Base-by-base conservation (phyloP, 2,888 invertebrate genomes). In the Siphlonurus alternatus region DNA sequence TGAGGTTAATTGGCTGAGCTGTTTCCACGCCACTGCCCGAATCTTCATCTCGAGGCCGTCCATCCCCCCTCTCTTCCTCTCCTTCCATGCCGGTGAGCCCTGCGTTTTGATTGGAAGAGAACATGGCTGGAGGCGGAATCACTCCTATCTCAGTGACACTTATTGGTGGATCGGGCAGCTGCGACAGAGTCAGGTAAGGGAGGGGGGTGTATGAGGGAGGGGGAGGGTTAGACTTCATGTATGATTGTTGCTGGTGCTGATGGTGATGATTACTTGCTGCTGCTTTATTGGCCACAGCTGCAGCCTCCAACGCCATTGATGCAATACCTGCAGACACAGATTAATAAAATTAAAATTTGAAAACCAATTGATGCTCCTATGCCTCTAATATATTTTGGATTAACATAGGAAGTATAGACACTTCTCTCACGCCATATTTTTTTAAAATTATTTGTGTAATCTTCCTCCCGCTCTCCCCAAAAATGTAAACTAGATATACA, bases 51-150 rank as follows among this genome's bases (percentile, higher is more conserved):
- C 38, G 5, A 38, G 38, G 38, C 15, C 38, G 5, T 10, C 15
- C 15, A 38, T 38, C 38, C 15, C 15, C 38, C 15, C 38, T 38
- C 7, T 38, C 38, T 10, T 38, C 38, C 15, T 38, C 38, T 10
- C 38, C 56, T n/a, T 56, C 56, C 7, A 22, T 20, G 56, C n/a
- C 20, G n/a, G 56, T n/a, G 5, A 38, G 38, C n/a, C 22, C 56
- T 22, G n/a, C 19, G 20, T 56, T 22, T 7, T 22, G n/a, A 20
- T 56, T 56, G 20, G 56, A 56, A 20, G 56, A 56, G 56, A 56
- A 56, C 56, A 56, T 56, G n/a, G 56, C 56, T 5, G 56, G 56
- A 56, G 56, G 56, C 5, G 56, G 56, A 56, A 56, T 56, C n/a
- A 56, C 19, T 10, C 56, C 56, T 3, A 56, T 22, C 20, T 56